These are phyloP conservation scores for Dusona sp. DNA, from an alignment of 2,888 invertebrate genomes.

Conservation along the genomic window DNA sequence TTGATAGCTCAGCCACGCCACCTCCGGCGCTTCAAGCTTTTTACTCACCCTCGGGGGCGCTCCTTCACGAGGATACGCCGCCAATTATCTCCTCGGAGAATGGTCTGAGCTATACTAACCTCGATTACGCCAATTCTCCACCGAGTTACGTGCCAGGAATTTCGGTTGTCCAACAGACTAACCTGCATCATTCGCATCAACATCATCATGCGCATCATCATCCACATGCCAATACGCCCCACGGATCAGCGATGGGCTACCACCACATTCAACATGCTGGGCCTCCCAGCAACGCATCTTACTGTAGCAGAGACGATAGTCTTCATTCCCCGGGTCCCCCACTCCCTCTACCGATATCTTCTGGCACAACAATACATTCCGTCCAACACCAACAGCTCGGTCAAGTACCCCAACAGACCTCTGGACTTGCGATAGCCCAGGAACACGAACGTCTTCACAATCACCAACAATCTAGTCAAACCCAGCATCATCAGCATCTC, in stretches of 20 bases:
- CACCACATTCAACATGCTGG: conserved; percentile 76
- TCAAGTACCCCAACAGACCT: conserved; percentile 60
- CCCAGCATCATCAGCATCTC: conserved; percentile 86
- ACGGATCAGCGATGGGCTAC: conserved; percentile 87
- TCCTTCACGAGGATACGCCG: conserved; percentile 85
- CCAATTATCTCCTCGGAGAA: conserved; percentile 94
- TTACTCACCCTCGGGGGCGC: conserved; percentile 81
- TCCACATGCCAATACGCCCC: conserved; percentile 84
- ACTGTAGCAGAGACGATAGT: conserved; percentile 75
- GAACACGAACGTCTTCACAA: conserved; percentile 80
- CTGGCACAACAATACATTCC: conserved; percentile 74
- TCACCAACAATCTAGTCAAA: conserved; percentile 81
- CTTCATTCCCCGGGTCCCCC: conserved; percentile 56
- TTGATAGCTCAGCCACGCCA: conserved; percentile 72
- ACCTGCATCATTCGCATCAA: conserved; percentile 85
- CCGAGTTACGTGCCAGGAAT: conserved; percentile 69
- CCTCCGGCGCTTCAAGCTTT: conserved; percentile 79
- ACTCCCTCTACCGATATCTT: conserved; percentile 52
- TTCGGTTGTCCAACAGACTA: conserved; percentile 81
- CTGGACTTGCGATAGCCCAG: conserved; percentile 50
- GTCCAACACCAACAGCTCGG: conserved; percentile 69
- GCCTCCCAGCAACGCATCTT: conserved; percentile 64
- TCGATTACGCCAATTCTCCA: conserved; percentile 89
- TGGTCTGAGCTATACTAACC: conserved; percentile 95
- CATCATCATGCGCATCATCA: conserved; percentile 81